Evolutionary conservation across 2,113 vertebrate genomes (phyloP).

Genomic region (Semicossyphus pulcher): DNA sequence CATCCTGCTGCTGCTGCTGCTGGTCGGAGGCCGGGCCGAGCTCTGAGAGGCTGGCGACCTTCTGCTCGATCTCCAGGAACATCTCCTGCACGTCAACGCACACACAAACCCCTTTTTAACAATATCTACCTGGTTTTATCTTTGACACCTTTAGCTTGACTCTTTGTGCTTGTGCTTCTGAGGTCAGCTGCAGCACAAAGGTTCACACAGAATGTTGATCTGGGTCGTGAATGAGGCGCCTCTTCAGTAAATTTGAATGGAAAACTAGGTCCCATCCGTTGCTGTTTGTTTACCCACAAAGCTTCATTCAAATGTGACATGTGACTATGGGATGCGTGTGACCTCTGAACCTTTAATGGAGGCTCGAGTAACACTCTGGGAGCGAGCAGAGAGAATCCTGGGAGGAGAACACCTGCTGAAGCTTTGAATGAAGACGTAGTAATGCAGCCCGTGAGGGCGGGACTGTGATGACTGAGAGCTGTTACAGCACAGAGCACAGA

Average conservation of each 20-base stretch:
- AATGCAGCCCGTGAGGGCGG: not conserved
- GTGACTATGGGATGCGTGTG: conserved; percentile 10
- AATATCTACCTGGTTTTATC: no score
- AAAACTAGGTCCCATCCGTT: not conserved
- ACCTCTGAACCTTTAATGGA: conserved; percentile 63
- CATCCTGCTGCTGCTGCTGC: conserved; percentile 20
- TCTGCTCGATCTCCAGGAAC: conserved; percentile 91
- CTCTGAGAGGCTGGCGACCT: conserved; percentile 81
- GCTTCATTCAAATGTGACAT: conserved; percentile 27
- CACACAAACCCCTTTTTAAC: no score
- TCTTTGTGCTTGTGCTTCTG: not conserved
- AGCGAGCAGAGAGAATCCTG: conserved; percentile 15
- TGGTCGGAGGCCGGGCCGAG: not conserved
- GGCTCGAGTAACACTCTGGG: conserved; percentile 15
- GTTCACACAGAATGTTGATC: not conserved
- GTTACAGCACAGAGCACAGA: not conserved
- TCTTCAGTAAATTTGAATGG: not conserved
- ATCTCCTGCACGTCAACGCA: conserved; percentile 80
- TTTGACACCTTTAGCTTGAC: no score
- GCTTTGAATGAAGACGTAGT: not conserved
- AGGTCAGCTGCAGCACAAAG: not conserved
- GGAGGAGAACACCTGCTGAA: not conserved
- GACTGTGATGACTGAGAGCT: not conserved
- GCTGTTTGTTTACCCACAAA: conserved; percentile 23
- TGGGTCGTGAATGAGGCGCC: not conserved